Evolutionary conservation across 2,113 vertebrate species (phyloP).

Genomic region (Entomyzon cyanotis): DNA sequence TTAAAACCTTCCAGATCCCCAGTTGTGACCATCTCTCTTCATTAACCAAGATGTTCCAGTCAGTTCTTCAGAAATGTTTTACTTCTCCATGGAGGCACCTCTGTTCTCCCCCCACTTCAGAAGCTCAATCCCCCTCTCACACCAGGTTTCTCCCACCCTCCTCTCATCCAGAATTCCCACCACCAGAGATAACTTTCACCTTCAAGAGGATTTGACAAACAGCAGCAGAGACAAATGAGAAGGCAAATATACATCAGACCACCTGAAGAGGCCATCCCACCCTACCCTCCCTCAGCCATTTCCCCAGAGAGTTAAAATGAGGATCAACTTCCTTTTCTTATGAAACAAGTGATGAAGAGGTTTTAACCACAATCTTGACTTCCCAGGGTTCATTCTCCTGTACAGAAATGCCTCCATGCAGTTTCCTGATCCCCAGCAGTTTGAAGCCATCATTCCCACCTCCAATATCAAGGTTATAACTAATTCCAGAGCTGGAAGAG

Average conservation of each 20-base stretch:
- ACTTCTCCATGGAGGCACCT: not conserved
- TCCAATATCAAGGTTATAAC: not conserved
- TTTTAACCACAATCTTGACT: not conserved
- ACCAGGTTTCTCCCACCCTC: not conserved
- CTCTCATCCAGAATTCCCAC: not conserved
- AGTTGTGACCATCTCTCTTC: not conserved
- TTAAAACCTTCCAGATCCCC: not conserved
- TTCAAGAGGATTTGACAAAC: not conserved
- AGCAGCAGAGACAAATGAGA: not conserved
- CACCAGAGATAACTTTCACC: not conserved
- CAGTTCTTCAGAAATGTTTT: not conserved
- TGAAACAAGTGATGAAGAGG: not conserved
- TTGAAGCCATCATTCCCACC: not conserved
- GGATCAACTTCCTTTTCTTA: not conserved
- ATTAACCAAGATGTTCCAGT: not conserved
- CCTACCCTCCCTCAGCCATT: not conserved
- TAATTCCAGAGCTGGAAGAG: not conserved
- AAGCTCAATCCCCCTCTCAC: not conserved
- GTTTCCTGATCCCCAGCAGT: not conserved
- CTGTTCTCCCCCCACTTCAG: not conserved
- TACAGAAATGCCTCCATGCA: not conserved
- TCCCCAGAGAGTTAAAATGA: not conserved
- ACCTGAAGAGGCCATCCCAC: not conserved
- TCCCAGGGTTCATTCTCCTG: not conserved
- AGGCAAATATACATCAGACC: rapidly evolving